phyloP scores from a whole-genome alignment of 2,888 invertebrate genomes.

The Hedya salicella region DNA sequence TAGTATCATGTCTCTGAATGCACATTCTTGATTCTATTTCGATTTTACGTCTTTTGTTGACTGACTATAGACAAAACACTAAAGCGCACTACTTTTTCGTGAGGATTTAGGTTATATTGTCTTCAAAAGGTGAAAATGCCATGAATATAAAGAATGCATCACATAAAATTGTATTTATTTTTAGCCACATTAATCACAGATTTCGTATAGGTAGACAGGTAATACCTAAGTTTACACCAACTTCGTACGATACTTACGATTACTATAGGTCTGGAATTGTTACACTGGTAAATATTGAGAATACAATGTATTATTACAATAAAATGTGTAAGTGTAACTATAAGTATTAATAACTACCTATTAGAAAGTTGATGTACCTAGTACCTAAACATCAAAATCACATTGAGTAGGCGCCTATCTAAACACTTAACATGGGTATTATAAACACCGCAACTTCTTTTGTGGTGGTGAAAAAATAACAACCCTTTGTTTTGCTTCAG shows the following conservation, averaged over 20 bases:
- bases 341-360: background rate
- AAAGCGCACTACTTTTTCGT: too few relatives aligned
- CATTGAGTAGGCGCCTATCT: background rate
- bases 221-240: slow-evolving; percentile 8
- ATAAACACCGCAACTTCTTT: too few relatives aligned
- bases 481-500: too few relatives aligned
- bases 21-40: too few relatives aligned
- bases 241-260: background rate
- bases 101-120: too few relatives aligned
- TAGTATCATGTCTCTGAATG: too few relatives aligned
- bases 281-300: slow-evolving; percentile 1
- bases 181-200: slow-evolving; percentile 79
- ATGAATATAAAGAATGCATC: background rate
- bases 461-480: too few relatives aligned
- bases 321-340: slow-evolving; percentile 5
- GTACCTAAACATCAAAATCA: background rate
- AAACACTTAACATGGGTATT: background rate
- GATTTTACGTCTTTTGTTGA: too few relatives aligned
- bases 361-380: background rate
- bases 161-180: slow-evolving; percentile 56
- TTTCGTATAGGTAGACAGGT: slow-evolving; percentile 54
- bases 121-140: too few relatives aligned
- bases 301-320: slow-evolving; percentile 3
- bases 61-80: too few relatives aligned
- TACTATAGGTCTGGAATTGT: background rate